Conservation (phyloP, 2,113 vertebrate genomes). For the Scalopus aquaticus region DNA sequence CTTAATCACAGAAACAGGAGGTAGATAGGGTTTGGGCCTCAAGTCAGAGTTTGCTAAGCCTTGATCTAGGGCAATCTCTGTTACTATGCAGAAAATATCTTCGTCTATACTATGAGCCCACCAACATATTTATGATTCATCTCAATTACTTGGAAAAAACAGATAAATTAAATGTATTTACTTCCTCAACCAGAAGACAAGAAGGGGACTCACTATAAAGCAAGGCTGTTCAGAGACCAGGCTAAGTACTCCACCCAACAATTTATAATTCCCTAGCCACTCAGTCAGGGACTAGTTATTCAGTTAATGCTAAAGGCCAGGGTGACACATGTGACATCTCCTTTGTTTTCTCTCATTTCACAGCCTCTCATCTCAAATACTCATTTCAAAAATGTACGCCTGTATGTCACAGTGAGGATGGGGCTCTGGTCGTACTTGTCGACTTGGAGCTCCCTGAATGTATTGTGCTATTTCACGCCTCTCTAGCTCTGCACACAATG, state of each 20-base stretch:
- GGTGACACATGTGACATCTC: not conserved
- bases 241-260: not conserved
- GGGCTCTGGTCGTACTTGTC: conserved; percentile 30
- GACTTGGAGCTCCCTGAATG: conserved; percentile 70
- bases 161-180: not conserved
- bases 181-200: not conserved
- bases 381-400: not conserved
- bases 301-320: conserved; percentile 30
- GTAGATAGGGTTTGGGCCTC: not conserved
- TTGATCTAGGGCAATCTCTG: not conserved
- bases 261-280: not conserved
- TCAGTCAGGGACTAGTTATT: not conserved
- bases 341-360: conserved; percentile 41
- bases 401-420: conserved; percentile 58
- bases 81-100: not conserved
- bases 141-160: not conserved
- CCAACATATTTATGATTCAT: not conserved
- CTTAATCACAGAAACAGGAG: conserved; percentile 22
- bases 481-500: conserved; percentile 78
- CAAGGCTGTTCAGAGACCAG: not conserved
- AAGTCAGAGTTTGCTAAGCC: conserved; percentile 28
- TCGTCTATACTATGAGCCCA: not conserved
- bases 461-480: conserved; percentile 80
- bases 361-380: conserved; percentile 39
- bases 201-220: not conserved